Conservation (phyloP, 2,797 vertebrate species). For the Paramormyrops hopkinsi region DNA sequence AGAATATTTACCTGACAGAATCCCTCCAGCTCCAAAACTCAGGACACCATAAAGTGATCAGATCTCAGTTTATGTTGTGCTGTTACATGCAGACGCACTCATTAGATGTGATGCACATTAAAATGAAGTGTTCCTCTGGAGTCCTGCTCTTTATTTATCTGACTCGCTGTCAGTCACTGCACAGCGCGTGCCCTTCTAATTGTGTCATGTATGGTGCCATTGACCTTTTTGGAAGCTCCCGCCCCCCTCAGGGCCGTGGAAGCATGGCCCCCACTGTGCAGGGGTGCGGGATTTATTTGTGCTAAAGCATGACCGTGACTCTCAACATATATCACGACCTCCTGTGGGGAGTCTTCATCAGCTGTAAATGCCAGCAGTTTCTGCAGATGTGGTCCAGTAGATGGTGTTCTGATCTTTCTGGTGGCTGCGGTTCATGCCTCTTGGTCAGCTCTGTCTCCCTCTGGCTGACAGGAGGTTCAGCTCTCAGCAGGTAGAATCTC, state of each 20-base stretch:
- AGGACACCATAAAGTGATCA: not conserved
- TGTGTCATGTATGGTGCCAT: conserved; percentile 32
- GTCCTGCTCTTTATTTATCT: conserved; percentile 26
- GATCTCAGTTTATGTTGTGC: not conserved
- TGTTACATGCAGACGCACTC: not conserved
- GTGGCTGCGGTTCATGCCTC: conserved; percentile 18
- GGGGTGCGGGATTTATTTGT: conserved; percentile 44
- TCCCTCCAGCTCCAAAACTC: not conserved
- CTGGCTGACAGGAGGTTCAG: conserved; percentile 14
- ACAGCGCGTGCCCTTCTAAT: conserved; percentile 40
- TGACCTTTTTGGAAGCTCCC: conserved; percentile 47
- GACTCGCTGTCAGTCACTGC: conserved; percentile 37
- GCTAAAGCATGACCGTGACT: conserved; percentile 55
- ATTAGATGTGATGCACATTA: not conserved
- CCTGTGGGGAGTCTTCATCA: conserved; percentile 54
- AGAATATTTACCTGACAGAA: not conserved
- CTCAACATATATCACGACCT: conserved; percentile 47
- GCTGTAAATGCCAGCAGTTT: conserved; percentile 65
- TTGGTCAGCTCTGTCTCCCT: conserved; percentile 25
- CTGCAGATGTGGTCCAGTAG: conserved; percentile 33
- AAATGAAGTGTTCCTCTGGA: not conserved
- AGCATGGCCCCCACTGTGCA: conserved; percentile 44
- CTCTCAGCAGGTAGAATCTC: not conserved
- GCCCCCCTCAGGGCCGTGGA: conserved; percentile 4
- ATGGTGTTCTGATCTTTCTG: conserved; percentile 26